Conservation (phyloP, 2,113 vertebrate genomes). For the Spermophilus dauricus region DNA sequence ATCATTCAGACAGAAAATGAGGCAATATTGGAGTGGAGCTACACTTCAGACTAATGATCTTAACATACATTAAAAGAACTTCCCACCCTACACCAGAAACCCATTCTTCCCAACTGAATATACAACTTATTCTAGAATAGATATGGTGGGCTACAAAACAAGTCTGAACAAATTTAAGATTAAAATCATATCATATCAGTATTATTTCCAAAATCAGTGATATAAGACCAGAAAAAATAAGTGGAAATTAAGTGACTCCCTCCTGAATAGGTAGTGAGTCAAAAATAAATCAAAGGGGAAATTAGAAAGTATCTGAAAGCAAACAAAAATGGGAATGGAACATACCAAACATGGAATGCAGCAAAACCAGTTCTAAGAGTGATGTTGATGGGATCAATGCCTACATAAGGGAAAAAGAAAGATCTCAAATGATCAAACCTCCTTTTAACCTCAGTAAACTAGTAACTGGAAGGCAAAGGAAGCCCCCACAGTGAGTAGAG, state of each 20-base stretch:
- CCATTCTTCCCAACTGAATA: background rate
- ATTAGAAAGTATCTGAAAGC: background rate
- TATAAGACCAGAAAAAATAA: background rate
- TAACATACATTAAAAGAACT: background rate
- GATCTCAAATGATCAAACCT: background rate
- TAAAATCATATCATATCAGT: background rate
- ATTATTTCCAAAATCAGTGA: background rate
- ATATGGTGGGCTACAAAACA: background rate
- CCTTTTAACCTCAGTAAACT: background rate
- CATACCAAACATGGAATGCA: background rate
- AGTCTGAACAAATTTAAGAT: background rate
- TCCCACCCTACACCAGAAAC: background rate
- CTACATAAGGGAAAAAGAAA: background rate
- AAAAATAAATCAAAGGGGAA: background rate
- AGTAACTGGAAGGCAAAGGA: background rate
- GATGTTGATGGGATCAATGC: background rate
- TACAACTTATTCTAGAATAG: background rate
- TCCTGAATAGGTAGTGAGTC: background rate
- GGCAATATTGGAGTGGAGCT: background rate
- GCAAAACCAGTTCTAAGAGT: background rate
- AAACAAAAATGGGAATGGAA: background rate
- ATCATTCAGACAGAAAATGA: background rate
- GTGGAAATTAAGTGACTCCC: background rate
- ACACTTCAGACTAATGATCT: background rate
- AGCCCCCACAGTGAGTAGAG: background rate